Conservation (phyloP, 2,797 vertebrate species). For the Gymnothorax javanicus region DNA sequence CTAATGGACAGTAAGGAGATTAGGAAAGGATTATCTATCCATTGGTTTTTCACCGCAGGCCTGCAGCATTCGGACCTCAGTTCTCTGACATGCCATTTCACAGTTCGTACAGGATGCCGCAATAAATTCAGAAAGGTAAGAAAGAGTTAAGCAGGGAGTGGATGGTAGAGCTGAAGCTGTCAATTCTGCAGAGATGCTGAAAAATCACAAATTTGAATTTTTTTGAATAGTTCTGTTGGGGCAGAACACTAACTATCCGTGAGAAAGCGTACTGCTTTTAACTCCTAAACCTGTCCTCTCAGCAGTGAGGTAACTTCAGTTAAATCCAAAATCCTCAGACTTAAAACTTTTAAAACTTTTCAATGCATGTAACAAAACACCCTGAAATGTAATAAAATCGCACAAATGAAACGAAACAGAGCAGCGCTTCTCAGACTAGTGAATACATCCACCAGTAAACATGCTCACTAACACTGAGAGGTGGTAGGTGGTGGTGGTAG, state of each 20-base stretch:
- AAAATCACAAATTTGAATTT: background rate
- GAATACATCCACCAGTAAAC: too few relatives aligned
- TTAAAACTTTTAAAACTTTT: background rate
- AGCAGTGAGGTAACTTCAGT: background rate
- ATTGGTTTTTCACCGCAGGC: conserved; percentile 53
- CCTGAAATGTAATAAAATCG: too few relatives aligned
- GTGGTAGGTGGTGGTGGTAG: too few relatives aligned
- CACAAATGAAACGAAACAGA: too few relatives aligned
- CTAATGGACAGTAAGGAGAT: conserved; percentile 52
- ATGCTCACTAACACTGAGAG: too few relatives aligned
- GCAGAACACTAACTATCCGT: background rate
- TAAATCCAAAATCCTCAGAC: background rate
- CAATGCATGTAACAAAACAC: background rate
- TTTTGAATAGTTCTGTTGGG: background rate
- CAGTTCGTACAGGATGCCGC: background rate
- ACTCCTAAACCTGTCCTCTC: background rate
- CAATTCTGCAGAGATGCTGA: background rate
- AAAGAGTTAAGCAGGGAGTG: background rate
- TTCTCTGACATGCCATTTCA: background rate
- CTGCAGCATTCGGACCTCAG: background rate
- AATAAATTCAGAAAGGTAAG: background rate
- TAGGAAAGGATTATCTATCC: conserved; percentile 62
- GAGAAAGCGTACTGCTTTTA: background rate
- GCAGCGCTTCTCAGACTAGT: too few relatives aligned
- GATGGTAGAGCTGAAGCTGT: background rate